A percentile compares a stretch with the other conserved stretches of the same genome.
These are phyloP conservation scores for Alouatta caraya DNA, from an alignment of 2,797 vertebrate genomes.

Conservation along the genomic window DNA sequence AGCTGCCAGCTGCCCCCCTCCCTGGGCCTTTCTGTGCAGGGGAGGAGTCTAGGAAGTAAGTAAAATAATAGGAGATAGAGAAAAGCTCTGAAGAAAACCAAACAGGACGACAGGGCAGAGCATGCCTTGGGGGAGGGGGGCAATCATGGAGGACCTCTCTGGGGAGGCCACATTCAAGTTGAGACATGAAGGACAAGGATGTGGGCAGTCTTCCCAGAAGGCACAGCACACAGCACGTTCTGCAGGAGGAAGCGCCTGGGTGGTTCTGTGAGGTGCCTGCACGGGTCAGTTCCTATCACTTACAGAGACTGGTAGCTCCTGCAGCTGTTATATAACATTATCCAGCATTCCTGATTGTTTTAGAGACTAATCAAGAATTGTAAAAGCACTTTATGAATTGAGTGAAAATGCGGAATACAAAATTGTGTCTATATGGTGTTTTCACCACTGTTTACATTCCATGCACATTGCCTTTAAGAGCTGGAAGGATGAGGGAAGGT, in stretches of 20 bases:
- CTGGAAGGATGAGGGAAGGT: neutral
- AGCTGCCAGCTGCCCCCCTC: neutral
- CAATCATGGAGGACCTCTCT: neutral
- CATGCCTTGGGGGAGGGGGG: neutral
- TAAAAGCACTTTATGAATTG: neutral
- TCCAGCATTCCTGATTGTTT: neutral
- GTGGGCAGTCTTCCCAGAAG: neutral
- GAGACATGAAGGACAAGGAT: neutral
- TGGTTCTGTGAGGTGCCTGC: neutral
- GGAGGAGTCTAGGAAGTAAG: neutral
- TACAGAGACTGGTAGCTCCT: neutral
- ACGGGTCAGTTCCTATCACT: neutral
- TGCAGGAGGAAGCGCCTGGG: neutral
- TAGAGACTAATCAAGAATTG: neutral
- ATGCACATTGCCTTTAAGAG: neutral
- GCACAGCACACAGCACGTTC: neutral
- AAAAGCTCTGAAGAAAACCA: slow-evolving; percentile 30
- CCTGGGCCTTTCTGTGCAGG: neutral
- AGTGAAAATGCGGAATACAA: neutral
- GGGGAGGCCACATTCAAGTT: neutral
- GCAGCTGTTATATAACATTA: neutral
- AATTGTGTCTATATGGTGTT: neutral
- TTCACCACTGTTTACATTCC: neutral
- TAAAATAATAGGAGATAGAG: neutral
- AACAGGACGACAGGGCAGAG: neutral